Percentiles rank a stretch among this genome's conserved stretches.
phyloP scores from a whole-genome alignment of 2,888 invertebrate genomes.

The Dolichopus griseipennis region DNA sequence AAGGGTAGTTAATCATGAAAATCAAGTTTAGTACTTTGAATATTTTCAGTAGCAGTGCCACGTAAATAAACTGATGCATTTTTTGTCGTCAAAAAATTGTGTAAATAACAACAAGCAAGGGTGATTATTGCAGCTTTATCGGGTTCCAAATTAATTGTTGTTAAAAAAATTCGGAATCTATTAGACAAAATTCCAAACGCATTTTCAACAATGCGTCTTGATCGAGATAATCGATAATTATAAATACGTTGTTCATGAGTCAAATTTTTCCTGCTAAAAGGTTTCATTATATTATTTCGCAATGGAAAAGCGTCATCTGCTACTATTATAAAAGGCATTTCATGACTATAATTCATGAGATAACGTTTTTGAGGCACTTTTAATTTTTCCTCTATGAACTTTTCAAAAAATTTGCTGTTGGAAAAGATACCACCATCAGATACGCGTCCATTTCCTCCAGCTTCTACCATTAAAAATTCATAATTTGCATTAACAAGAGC shows the following conservation, averaged over 20 bases:
- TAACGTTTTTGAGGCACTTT: conserved; percentile 13
- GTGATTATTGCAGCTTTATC: conserved; percentile 16
- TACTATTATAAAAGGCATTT: conserved; percentile 13
- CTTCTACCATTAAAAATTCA: conserved; percentile 15
- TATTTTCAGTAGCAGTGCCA: no score
- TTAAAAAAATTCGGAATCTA: conserved; percentile 15
- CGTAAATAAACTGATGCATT: no score
- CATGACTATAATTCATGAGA: conserved; percentile 3
- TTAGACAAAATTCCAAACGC: conserved; percentile 23
- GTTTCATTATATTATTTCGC: conserved; percentile 11
- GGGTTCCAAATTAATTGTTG: conserved; percentile 20
- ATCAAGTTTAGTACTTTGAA: no score
- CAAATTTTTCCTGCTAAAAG: conserved; percentile 9
- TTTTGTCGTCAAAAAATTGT: conserved; percentile 18
- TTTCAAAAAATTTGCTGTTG: conserved; percentile 14
- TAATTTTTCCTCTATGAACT: conserved; percentile 12
- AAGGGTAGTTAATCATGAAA: no score
- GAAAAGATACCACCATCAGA: conserved; percentile 16
- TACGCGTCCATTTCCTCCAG: conserved; percentile 15
- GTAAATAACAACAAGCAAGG: conserved; percentile 18
- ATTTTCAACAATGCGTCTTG: conserved; percentile 18
- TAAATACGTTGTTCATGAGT: conserved; percentile 10
- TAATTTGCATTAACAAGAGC: conserved; percentile 15
- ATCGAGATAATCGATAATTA: conserved; percentile 10
- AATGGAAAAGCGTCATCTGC: conserved; percentile 15